phyloP scores from a whole-genome alignment of 2,888 invertebrate species.

The Keiferia lycopersicella region DNA sequence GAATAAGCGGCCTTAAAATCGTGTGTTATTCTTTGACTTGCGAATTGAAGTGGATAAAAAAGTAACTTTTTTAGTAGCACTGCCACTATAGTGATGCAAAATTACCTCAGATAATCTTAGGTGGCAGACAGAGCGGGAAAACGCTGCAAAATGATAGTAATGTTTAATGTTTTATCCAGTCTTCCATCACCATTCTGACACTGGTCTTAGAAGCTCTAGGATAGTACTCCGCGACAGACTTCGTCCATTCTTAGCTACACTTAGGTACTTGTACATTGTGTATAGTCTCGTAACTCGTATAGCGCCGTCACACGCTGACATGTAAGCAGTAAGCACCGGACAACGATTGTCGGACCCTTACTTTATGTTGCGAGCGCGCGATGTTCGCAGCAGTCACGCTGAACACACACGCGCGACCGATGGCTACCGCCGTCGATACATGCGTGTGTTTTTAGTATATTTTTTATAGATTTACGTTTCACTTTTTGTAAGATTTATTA shows the following conservation, averaged over 20 bases:
- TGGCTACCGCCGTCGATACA: neutral
- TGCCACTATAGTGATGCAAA: conserved; percentile 46
- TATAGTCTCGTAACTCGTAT: conserved; percentile 43
- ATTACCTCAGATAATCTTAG: conserved; percentile 53
- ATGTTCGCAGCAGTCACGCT: neutral
- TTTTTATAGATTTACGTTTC: conserved; percentile 35
- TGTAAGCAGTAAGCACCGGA: conserved; percentile 40
- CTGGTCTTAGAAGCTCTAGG: conserved; percentile 35
- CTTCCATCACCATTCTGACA: conserved; percentile 56
- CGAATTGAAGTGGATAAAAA: neutral
- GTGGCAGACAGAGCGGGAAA: conserved; percentile 44
- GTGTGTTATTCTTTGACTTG: conserved; percentile 18
- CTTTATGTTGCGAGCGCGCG: neutral
- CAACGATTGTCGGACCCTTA: neutral
- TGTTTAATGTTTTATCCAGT: conserved; percentile 52
- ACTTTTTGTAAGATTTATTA: conserved; percentile 42
- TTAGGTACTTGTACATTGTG: conserved; percentile 63
- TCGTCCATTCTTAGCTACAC: conserved; percentile 65
- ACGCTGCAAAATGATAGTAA: conserved; percentile 35
- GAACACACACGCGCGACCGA: neutral
- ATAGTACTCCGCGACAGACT: conserved; percentile 57
- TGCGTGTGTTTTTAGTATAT: conserved; percentile 16
- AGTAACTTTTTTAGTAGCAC: conserved; percentile 39
- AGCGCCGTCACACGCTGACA: conserved; percentile 36
- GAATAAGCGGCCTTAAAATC: neutral